phyloP scores from a whole-genome alignment of 2,888 invertebrate species.

The Acronicta aceris region DNA sequence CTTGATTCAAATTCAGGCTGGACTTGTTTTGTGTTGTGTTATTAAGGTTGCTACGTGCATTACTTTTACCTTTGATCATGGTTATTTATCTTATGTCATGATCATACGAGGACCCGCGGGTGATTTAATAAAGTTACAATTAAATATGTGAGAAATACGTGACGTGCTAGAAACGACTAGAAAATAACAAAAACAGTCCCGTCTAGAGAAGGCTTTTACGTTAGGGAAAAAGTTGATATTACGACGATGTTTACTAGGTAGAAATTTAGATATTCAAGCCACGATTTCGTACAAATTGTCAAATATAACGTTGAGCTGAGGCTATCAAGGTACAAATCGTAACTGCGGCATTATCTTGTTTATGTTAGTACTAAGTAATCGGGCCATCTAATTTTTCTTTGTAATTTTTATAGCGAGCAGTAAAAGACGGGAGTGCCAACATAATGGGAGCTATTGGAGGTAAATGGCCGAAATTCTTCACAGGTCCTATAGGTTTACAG shows the following conservation, averaged over 20 bases:
- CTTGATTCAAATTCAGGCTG: neutral
- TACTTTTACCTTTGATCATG: neutral
- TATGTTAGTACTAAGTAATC: slow-evolving; percentile 53
- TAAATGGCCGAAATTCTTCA: slow-evolving; percentile 8
- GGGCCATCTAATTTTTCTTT: slow-evolving; percentile 48
- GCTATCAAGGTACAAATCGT: slow-evolving; percentile 40
- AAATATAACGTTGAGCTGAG: slow-evolving; percentile 12
- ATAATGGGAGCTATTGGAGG: slow-evolving; percentile 7
- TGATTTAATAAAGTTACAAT: too few relatives aligned
- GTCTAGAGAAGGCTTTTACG: too few relatives aligned
- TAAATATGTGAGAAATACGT: too few relatives aligned
- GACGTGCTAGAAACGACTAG: too few relatives aligned
- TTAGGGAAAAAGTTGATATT: too few relatives aligned
- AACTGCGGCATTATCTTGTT: slow-evolving; percentile 42
- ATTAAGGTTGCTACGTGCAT: neutral
- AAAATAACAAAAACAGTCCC: too few relatives aligned
- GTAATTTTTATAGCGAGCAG: slow-evolving; percentile 33
- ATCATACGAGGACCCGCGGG: too few relatives aligned
- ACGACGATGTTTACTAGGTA: neutral
- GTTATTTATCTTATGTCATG: too few relatives aligned
- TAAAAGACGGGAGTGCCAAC: slow-evolving; percentile 35
- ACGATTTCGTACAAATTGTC: slow-evolving; percentile 28
- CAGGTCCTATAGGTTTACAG: too few relatives aligned
- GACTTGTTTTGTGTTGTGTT: slow-evolving; percentile 1
- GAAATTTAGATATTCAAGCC: neutral